Evolutionary conservation across 2,888 invertebrate genomes (phyloP), one percentile per base, ranked within the genome.

Genomic region (Ceraclea dissimilis): DNA sequence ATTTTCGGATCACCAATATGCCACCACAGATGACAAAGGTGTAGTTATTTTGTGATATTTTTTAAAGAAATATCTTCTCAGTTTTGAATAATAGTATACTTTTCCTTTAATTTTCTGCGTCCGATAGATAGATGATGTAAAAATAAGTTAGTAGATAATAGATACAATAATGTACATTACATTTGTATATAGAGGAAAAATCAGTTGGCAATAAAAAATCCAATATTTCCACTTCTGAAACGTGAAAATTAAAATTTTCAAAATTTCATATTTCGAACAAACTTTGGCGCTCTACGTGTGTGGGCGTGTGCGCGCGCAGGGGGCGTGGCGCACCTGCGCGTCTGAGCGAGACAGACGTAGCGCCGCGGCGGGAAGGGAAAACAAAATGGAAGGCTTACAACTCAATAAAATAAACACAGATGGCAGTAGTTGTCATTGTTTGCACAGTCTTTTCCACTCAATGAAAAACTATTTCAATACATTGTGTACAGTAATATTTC

Each of bases 381-480:
- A 80, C 80, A 80, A 80, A 80, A 80, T 80, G 80, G 80, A 78
- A 77, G 79, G 72, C 72, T 53, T 16, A 33, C 55, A 63, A 63
- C 71, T 68, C 63, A 49, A 33, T 52, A 58, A 59, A 59, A 63
- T 60, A 53, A 62, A 65, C 65, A 67, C 64, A 78, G 79, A 75
- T 75, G 77, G 74, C 75, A 69, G 65, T 59, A 65, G 57, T 49
- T 54, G 58, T 19, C 44, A 34, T 39, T 43, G 51, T 51, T 47
- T 56, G 56, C 21, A 22, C 50, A 50, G 43, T 33, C 54, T 22
- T 53, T 53, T 48, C 44, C 34, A 47, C 43, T 2, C 19, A 18
- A 31, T 13, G 33, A 47, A 53, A 46, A 46, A 47, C 39, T 39
- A 16, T 39, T 39, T 39, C 2, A 39, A 39, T 13, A 39, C 16